Evolutionary conservation across 2,797 vertebrate genomes (phyloP), one percentile per base, ranked within the genome.

Genomic region (Spea hammondii): DNA sequence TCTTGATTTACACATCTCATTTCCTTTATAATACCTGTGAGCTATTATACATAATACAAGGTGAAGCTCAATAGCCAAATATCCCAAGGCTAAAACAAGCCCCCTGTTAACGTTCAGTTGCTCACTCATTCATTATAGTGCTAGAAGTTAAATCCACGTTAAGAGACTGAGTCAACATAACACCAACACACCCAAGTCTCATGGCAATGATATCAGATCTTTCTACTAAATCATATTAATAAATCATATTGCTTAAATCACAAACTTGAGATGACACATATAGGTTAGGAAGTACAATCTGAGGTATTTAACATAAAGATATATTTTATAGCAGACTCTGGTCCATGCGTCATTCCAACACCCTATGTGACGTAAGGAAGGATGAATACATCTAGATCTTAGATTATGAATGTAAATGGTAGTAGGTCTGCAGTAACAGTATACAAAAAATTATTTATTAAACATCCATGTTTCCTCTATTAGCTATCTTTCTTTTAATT

Each of bases 61-160:
- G 7, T 69, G 67, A 69, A 50, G n/a, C 48, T 69, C 12, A 14
- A 5, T 17, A 32, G 68, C 68, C 50, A 54, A 55, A 51, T 70
- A 54, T 4, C 68, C 68, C 12, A 5, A 12, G 50, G 51, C 68
- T 32, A 45, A 32, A 8, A 54, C 51, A 2, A 14, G 8, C 32
- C 50, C 10, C 65, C 17, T 32, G 32, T 45, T 65, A 8, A 65
- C 13, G 44, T 8, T 65, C 8, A 65, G 44, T 6, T 32, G 32
- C 45, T 48, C 12, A 7, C 9, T 67, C 5, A 14, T 12, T 13
- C 46, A 65, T 65, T 57, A 5, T 13, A 70, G 13, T 14, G 5
- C 53, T 59, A 32, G 57, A 73, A 64, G 60, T 65, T 74, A 60
- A 17, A 67, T 67, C 12, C 65, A 67, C n/a, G 65, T 46, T 8